These are phyloP conservation scores for Hystrix brachyura DNA, from an alignment of 2,113 vertebrate genomes.

Conservation along the genomic window DNA sequence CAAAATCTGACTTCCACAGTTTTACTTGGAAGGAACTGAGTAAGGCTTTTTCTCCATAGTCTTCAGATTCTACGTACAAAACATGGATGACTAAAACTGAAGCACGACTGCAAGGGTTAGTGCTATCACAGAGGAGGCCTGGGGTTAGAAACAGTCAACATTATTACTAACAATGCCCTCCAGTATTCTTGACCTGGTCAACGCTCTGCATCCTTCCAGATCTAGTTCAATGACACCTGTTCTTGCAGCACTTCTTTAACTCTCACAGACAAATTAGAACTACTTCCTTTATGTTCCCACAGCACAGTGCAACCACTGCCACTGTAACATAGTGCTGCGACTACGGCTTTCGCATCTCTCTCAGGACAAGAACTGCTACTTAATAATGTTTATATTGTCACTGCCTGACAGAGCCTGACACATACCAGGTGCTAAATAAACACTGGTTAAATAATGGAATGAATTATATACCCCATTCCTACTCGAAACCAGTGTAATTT, in stretches of 20 bases:
- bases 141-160: neutral
- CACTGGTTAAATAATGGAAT: neutral
- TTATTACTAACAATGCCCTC: neutral
- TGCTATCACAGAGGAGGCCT: neutral
- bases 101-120: neutral
- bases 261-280: neutral
- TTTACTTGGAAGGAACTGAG: neutral
- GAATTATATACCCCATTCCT: neutral
- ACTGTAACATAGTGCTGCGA: neutral
- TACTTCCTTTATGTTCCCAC: neutral
- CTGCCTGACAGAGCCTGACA: neutral
- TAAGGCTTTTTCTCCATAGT: neutral
- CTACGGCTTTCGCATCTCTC: neutral
- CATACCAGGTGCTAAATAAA: neutral
- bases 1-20: neutral
- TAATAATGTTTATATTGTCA: neutral
- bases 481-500: neutral
- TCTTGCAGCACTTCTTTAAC: neutral
- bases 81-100: neutral
- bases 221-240: neutral
- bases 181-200: neutral
- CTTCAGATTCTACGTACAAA: neutral
- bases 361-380: neutral
- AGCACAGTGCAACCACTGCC: neutral
- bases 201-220: neutral